A percentile compares a stretch with the other conserved stretches of the same genome.
phyloP scores from a whole-genome alignment of 2,113 vertebrate genomes.

The Sisor rabdophorus region DNA sequence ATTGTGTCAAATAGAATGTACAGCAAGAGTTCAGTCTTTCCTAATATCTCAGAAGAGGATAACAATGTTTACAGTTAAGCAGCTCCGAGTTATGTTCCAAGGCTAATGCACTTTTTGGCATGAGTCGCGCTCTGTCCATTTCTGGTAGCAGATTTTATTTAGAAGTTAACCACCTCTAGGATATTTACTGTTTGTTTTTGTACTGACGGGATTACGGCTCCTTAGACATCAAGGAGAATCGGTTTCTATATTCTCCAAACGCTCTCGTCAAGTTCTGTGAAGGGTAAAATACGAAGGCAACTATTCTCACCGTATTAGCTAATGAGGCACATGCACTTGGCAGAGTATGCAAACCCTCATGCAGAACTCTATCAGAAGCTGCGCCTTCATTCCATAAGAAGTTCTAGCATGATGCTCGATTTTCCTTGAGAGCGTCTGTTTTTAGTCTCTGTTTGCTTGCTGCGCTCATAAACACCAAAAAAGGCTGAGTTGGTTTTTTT shows the following conservation, averaged over 20 bases:
- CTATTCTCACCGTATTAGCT: neutral
- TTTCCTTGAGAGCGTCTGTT: constrained; percentile 2
- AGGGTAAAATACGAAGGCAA: constrained; percentile 6
- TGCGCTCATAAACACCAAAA: neutral
- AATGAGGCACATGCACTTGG: constrained; percentile 21
- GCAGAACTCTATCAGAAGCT: neutral
- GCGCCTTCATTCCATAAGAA: constrained; percentile 14
- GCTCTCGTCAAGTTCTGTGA: neutral
- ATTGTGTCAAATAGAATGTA: neutral
- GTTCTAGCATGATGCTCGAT: constrained; percentile 3
- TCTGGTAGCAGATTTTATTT: constrained; percentile 25
- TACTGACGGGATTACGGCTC: neutral
- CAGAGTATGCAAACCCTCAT: neutral
- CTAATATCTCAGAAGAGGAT: neutral
- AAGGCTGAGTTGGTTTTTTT: constrained; percentile 3
- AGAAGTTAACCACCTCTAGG: neutral
- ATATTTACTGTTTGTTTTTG: neutral
- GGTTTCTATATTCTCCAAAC: neutral
- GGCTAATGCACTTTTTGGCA: constrained; percentile 39
- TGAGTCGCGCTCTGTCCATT: neutral
- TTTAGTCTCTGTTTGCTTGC: constrained; percentile 21
- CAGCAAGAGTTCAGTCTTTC: neutral
- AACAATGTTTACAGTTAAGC: constrained; percentile 14
- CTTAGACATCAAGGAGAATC: neutral
- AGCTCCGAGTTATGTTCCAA: constrained; percentile 11